Conservation (phyloP, 2,113 vertebrate species). For the Eurypyga helias region DNA sequence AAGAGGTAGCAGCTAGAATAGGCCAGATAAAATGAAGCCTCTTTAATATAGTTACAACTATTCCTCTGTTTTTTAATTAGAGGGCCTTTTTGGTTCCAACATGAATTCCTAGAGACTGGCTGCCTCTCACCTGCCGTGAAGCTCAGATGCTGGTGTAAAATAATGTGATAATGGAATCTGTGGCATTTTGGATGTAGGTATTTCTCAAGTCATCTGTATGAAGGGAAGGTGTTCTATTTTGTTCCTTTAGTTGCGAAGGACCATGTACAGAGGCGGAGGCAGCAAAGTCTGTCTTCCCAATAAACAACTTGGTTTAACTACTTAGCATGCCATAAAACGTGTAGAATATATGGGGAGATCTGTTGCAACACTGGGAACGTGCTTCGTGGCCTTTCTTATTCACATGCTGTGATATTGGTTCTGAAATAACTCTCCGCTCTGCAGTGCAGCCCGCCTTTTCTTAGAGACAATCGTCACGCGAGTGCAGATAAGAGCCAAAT, state of each 20-base stretch:
- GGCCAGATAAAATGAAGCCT: background rate
- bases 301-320: background rate
- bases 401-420: background rate
- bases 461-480: background rate
- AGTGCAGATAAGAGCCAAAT: background rate
- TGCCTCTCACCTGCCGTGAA: background rate
- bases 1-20: background rate
- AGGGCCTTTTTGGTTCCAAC: background rate
- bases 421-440: background rate
- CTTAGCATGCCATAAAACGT: background rate
- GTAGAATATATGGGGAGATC: background rate
- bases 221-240: background rate
- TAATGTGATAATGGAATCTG: background rate
- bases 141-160: background rate
- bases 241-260: background rate
- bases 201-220: background rate
- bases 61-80: background rate
- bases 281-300: background rate
- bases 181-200: background rate
- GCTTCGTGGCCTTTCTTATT: background rate
- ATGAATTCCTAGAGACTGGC: background rate
- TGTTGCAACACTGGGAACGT: background rate
- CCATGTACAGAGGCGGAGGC: background rate
- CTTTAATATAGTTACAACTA: background rate
- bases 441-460: background rate